Evolutionary conservation across 2,888 invertebrate genomes (phyloP).

Genomic region (Teleiodes luculella): DNA sequence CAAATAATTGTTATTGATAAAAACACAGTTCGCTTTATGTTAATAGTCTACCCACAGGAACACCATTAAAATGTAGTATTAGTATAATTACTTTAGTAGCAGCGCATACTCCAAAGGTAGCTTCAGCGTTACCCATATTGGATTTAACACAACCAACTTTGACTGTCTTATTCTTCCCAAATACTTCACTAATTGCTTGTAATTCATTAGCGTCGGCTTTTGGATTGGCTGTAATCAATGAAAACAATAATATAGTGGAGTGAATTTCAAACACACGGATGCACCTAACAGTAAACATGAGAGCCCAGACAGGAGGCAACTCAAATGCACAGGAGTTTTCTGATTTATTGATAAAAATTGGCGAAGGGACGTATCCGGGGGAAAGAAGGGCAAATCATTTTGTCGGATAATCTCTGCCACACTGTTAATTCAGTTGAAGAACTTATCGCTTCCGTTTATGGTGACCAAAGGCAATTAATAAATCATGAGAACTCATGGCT

Average conservation of each 20-base stretch:
- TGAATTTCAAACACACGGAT: too few relatives aligned
- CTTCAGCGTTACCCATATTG: background rate
- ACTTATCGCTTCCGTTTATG: background rate
- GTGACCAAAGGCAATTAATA: background rate
- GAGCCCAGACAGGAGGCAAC: background rate
- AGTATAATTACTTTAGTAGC: constrained; percentile 65
- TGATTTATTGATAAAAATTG: background rate
- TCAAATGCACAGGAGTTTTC: background rate
- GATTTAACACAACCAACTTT: constrained; percentile 62
- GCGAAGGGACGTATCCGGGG: background rate
- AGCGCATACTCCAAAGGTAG: constrained; percentile 42
- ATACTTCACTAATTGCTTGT: constrained; percentile 76
- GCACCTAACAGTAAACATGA: too few relatives aligned
- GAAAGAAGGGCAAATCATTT: background rate
- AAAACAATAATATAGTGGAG: too few relatives aligned
- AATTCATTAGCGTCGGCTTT: constrained; percentile 81
- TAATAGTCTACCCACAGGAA: too few relatives aligned
- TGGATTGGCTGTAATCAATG: constrained; percentile 56
- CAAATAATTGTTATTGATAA: too few relatives aligned
- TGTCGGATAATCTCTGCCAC: background rate
- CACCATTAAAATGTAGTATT: too few relatives aligned
- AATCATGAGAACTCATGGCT: background rate
- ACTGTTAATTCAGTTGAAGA: background rate
- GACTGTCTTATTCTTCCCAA: constrained; percentile 70
- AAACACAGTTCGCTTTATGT: too few relatives aligned